Evolutionary conservation across 2,888 invertebrate species (phyloP), one percentile per base, ranked within the genome.

Genomic region (Strigamia maritima): DNA sequence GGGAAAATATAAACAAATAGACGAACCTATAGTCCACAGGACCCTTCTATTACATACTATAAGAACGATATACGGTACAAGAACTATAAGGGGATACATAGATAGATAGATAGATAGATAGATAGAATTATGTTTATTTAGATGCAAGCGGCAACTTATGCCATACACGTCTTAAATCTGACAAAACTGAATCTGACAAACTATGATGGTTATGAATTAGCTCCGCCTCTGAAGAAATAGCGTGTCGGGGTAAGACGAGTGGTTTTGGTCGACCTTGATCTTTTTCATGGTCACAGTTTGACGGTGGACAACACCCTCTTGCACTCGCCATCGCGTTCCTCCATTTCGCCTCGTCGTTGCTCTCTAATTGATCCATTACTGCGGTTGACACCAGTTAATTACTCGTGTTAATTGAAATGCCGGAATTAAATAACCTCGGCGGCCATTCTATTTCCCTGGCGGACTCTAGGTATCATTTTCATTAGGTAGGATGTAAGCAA

Each of bases 341-440:
- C 7, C 35, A 6, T 35, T 35, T 35, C 44, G 44, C 44, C 14
- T 16, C 8, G 54, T 19, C 54, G 54, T 54, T 54, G 54, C 54
- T 24, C 16, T 49, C 38, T 79, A 80, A 80, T 80, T 80, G 80
- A 80, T 78, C 80, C 78, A 80, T 80, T 80, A 80, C n/a, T 80
- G 79, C 49, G 79, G 79, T 75, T 80, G 77, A 78, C 80, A 78
- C 28, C 80, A 79, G 76, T 79, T 80, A 80, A 80, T 80, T 80
- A 80, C 75, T 60, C 44, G 80, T 60, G 78, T 80, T 80, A 80
- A 80, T 80, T 80, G 80, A 78, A 78, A 80, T 38, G 75, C 76
- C 22, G 19, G 54, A 54, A 54, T 54, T 54, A 22, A 54, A 54
- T 54, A 19, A 54, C 22, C 7, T 54, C 19, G 2, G 49, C 31